Conservation (phyloP, 2,888 invertebrate genomes). For the Dynastes grantii region DNA sequence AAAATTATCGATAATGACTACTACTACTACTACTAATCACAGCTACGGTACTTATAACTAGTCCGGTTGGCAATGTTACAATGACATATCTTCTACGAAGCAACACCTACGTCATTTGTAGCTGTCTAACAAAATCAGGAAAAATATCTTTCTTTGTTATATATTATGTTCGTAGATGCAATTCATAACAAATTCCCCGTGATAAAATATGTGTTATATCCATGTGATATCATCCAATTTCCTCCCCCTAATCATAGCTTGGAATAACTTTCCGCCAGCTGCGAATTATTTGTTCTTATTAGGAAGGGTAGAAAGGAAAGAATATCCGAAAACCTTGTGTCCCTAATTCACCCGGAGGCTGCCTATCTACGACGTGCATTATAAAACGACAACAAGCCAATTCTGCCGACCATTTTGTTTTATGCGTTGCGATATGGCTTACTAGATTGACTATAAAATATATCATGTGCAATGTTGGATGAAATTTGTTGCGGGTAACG, state of each 20-base stretch:
- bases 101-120: too few relatives aligned
- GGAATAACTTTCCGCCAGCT: constrained; percentile 13
- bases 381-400: constrained; percentile 59
- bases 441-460: constrained; percentile 62
- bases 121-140: too few relatives aligned
- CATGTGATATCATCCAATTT: constrained; percentile 17
- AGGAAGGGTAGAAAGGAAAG: constrained; percentile 12
- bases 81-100: too few relatives aligned
- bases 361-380: constrained; percentile 46
- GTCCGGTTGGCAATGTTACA: too few relatives aligned
- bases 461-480: constrained; percentile 60
- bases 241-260: too few relatives aligned
- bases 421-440: constrained; percentile 61
- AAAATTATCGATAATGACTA: too few relatives aligned
- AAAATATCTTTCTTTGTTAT: too few relatives aligned
- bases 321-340: constrained; percentile 18
- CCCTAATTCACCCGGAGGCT: constrained; percentile 33
- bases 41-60: too few relatives aligned
- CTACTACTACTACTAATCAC: too few relatives aligned
- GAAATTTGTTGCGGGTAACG: constrained; percentile 56
- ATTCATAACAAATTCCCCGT: constrained; percentile 13
- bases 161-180: neutral
- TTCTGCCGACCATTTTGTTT: constrained; percentile 61
- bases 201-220: constrained; percentile 16
- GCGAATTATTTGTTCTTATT: constrained; percentile 37